phyloP scores from a whole-genome alignment of 2,113 vertebrate species.

The Theristicus caerulescens region DNA sequence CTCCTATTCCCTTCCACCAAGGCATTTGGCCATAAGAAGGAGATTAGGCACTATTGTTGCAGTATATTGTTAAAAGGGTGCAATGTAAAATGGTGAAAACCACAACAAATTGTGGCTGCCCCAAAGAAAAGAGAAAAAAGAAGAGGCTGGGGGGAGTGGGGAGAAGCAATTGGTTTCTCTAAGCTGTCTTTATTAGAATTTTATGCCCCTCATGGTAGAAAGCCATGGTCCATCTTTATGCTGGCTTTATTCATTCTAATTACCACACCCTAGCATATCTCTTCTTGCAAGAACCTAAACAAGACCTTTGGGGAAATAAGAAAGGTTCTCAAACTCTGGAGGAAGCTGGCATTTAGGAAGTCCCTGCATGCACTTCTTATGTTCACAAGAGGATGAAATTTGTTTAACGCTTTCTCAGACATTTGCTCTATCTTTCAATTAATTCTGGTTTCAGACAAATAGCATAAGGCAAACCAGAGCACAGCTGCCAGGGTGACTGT shows the following conservation, averaged over 20 bases:
- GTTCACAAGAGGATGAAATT: background rate
- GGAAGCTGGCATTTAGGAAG: background rate
- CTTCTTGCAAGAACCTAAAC: background rate
- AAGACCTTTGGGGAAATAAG: background rate
- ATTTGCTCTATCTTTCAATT: background rate
- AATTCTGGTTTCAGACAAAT: background rate
- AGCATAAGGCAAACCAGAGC: background rate
- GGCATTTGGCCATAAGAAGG: background rate
- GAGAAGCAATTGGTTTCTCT: background rate
- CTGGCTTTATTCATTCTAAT: background rate
- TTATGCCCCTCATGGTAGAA: background rate
- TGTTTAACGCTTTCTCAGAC: background rate
- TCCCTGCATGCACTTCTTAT: background rate
- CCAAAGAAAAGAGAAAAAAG: background rate
- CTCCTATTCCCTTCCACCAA: background rate
- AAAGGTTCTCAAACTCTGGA: background rate
- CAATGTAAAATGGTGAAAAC: background rate
- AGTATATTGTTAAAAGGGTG: background rate
- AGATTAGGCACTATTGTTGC: background rate
- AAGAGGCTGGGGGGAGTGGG: background rate
- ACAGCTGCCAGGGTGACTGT: background rate
- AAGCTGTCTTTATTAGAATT: background rate
- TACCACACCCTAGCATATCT: background rate
- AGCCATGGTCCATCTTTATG: background rate
- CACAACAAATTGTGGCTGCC: background rate